A percentile compares a stretch with the other conserved stretches of the same genome.
Conservation (phyloP, 2,113 vertebrate species). For the Anguilla japonica region DNA sequence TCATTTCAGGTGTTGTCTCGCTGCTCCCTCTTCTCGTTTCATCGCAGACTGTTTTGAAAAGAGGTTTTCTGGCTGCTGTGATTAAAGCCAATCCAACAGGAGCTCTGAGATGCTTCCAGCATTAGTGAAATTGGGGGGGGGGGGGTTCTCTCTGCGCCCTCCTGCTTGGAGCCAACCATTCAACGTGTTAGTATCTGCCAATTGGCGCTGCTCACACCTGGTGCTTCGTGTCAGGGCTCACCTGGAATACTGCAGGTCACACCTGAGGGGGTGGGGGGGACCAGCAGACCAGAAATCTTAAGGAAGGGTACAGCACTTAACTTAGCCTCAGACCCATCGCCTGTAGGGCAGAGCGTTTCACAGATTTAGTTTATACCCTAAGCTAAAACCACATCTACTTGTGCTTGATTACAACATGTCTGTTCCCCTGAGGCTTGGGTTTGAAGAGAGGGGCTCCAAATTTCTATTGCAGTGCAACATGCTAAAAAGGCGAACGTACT, state of each 20-base stretch:
- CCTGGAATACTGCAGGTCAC: not conserved
- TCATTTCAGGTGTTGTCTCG: not conserved
- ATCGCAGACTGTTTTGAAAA: not conserved
- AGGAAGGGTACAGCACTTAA: too few species aligned
- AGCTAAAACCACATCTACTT: too few species aligned
- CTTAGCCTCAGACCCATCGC: too few species aligned
- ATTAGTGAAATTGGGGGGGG: not conserved
- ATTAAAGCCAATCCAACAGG: not conserved
- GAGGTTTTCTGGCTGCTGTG: not conserved
- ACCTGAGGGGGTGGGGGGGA: too few species aligned
- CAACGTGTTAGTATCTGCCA: too few species aligned
- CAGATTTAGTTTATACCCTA: too few species aligned
- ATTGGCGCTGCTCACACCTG: not conserved
- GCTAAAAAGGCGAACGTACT: not conserved
- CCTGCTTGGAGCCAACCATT: not conserved
- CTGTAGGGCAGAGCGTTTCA: too few species aligned
- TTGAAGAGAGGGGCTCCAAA: not conserved
- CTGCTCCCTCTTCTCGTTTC: not conserved
- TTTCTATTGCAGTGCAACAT: not conserved
- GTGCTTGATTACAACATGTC: too few species aligned
- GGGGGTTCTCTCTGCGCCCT: not conserved
- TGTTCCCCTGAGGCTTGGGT: not conserved
- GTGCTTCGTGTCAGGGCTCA: not conserved
- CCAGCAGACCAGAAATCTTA: too few species aligned
- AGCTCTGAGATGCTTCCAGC: not conserved